Evolutionary conservation across 1,140 invertebrate species (phyloP).

Genomic region (Drosophila saltans): DNA sequence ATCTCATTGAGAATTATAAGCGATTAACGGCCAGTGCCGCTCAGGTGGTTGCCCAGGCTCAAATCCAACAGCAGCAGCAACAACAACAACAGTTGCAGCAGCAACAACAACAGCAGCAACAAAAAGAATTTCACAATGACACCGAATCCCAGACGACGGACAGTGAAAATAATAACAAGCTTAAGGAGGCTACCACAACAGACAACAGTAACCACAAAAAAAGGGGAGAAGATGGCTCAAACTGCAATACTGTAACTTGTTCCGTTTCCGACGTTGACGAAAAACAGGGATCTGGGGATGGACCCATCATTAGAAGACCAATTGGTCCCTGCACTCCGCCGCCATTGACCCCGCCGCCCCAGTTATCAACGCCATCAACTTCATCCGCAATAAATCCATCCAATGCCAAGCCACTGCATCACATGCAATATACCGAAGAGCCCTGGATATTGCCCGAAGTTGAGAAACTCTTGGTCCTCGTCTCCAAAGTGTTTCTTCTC

Average conservation of each 20-base stretch:
- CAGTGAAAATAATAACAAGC: conserved; percentile 39
- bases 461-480: conserved; percentile 90
- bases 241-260: neutral
- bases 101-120: conserved; percentile 52
- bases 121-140: conserved; percentile 46
- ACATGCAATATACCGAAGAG: conserved; percentile 76
- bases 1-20: conserved; percentile 84
- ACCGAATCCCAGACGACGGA: conserved; percentile 17
- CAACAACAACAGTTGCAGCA: conserved; percentile 48
- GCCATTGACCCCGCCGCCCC: conserved; percentile 20
- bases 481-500: conserved; percentile 92
- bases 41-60: conserved; percentile 64
- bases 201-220: conserved; percentile 37
- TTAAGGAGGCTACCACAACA: conserved; percentile 35
- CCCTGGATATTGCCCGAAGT: conserved; percentile 90
- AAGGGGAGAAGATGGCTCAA: conserved; percentile 22
- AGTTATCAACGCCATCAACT: neutral
- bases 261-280: conserved; percentile 31
- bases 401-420: conserved; percentile 41
- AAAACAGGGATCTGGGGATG: conserved; percentile 50
- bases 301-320: conserved; percentile 44
- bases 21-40: conserved; percentile 69
- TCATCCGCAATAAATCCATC: conserved; percentile 2
- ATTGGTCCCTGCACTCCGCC: conserved; percentile 46
- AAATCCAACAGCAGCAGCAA: conserved; percentile 43